A percentile compares a stretch with the other conserved stretches of the same genome.
phyloP scores from a whole-genome alignment of 1,140 invertebrate genomes.

The Procambarus clarkii region DNA sequence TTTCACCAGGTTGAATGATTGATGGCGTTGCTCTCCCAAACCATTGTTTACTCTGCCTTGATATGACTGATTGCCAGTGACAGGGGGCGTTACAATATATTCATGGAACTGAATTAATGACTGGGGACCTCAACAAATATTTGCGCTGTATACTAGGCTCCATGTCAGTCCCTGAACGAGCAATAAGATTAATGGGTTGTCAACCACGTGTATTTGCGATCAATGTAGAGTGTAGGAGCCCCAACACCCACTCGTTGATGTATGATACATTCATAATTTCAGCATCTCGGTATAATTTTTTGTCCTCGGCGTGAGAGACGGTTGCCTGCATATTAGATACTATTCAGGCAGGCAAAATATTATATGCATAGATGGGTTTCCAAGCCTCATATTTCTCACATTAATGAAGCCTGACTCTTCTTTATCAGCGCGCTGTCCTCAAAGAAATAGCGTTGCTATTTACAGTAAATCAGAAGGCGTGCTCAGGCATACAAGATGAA shows the following conservation, averaged over 20 bases:
- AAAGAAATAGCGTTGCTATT: slow-evolving; percentile 5
- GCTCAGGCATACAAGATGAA: neutral
- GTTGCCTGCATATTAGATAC: no score
- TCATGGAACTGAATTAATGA: neutral
- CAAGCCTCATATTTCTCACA: neutral
- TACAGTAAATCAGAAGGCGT: slow-evolving; percentile 3
- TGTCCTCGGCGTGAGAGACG: no score
- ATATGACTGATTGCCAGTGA: neutral
- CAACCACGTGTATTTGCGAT: no score
- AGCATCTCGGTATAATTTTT: no score
- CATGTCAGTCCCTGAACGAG: neutral
- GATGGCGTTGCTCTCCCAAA: neutral
- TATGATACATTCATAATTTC: no score
- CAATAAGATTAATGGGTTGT: neutral
- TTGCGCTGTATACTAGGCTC: neutral
- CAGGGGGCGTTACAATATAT: neutral
- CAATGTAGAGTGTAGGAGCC: no score
- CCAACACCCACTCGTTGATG: no score
- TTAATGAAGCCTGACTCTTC: slow-evolving; percentile 11
- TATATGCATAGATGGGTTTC: neutral
- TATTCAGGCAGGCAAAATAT: neutral
- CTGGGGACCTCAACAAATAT: neutral
- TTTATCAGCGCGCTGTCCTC: neutral
- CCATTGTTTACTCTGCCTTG: neutral
- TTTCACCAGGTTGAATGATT: neutral